phyloP scores from a whole-genome alignment of 2,113 vertebrate species.

The Pygathrix nemaeus region DNA sequence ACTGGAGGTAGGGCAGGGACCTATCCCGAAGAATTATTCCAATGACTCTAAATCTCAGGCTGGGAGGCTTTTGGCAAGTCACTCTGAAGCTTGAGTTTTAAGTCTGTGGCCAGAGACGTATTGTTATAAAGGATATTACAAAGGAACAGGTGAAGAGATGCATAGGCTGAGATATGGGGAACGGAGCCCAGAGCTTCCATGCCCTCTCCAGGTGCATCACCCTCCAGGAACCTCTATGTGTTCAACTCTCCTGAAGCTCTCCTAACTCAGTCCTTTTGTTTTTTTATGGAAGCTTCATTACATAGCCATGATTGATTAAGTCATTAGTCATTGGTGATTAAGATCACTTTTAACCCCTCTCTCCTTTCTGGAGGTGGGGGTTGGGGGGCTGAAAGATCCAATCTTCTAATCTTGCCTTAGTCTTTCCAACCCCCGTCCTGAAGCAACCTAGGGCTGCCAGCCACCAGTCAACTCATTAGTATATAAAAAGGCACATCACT shows the following conservation, averaged over 20 bases:
- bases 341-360: background rate
- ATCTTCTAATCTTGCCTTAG: background rate
- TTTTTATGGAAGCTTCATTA: background rate
- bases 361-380: background rate
- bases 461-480: background rate
- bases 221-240: background rate
- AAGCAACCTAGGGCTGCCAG: background rate
- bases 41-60: background rate
- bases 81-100: background rate
- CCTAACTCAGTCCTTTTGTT: background rate
- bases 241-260: background rate
- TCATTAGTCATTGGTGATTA: background rate
- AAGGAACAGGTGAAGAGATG: background rate
- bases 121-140: background rate
- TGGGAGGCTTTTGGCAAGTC: background rate
- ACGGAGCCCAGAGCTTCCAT: background rate
- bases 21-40: accelerated
- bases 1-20: accelerated
- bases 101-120: background rate
- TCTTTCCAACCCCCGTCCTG: background rate
- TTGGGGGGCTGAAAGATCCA: background rate
- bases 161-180: background rate
- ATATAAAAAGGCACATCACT: background rate
- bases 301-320: background rate
- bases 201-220: background rate